phyloP scores from a whole-genome alignment of 2,888 invertebrate species.

The Maniola hyperantus region DNA sequence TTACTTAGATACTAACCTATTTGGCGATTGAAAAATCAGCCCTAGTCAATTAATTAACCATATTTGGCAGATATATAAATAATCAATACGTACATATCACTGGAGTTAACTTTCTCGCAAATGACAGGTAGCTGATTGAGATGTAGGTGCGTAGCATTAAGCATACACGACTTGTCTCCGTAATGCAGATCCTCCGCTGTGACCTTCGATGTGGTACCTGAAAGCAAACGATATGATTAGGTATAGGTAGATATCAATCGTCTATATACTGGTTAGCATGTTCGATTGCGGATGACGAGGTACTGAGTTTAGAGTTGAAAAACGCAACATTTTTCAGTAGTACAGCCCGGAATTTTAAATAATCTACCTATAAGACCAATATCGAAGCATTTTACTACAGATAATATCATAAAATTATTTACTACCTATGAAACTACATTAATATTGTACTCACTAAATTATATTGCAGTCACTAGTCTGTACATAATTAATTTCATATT shows the following conservation, averaged over 20 bases:
- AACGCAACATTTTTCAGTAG: too few species aligned
- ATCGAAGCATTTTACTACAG: too few species aligned
- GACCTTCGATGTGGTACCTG: constrained; percentile 91
- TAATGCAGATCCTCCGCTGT: constrained; percentile 93
- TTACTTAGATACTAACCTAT: too few species aligned
- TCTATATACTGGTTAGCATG: too few species aligned
- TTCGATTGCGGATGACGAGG: too few species aligned
- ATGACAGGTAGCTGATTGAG: constrained; percentile 67
- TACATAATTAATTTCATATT: not conserved
- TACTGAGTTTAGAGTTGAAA: too few species aligned
- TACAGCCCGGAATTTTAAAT: not conserved
- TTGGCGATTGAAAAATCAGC: too few species aligned
- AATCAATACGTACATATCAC: constrained; percentile 66
- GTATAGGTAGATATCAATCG: not conserved
- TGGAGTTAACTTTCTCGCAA: constrained; percentile 75
- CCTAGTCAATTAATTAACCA: not conserved
- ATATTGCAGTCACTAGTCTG: not conserved
- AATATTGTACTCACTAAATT: not conserved
- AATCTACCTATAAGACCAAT: too few species aligned
- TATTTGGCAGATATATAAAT: too few species aligned
- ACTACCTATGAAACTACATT: not conserved
- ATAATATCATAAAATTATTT: too few species aligned
- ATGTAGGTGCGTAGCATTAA: constrained; percentile 83
- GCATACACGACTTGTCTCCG: constrained; percentile 92
- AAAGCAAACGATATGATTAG: constrained; percentile 1